These are phyloP conservation scores for Palythoa grandiflora DNA, from an alignment of 92 coral and sea anemone genomes.

Conservation along the genomic window DNA sequence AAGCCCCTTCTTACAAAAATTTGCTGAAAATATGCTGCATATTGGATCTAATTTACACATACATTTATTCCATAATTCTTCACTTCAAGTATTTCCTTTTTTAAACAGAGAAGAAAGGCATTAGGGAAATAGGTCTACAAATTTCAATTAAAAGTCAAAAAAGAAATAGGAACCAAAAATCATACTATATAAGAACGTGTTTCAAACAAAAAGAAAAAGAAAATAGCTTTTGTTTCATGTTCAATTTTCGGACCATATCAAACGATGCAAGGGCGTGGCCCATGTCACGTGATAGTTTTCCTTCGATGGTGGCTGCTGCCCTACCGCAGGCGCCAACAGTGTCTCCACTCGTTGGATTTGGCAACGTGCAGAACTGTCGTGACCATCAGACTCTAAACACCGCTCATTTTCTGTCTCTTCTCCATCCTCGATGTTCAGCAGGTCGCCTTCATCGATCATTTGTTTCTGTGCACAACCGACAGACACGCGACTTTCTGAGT, in stretches of 20 bases:
- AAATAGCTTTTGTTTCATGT: background rate
- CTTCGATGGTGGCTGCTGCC: background rate
- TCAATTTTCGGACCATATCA: background rate
- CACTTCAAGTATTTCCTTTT: too few species aligned
- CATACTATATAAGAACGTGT: background rate
- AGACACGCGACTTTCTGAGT: background rate
- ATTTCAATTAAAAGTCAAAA: too few species aligned
- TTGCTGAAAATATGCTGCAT: too few species aligned
- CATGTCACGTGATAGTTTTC: background rate
- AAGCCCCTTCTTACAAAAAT: too few species aligned
- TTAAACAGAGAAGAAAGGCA: too few species aligned
- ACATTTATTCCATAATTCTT: too few species aligned
- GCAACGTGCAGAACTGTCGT: background rate
- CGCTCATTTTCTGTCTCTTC: background rate
- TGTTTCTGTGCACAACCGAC: background rate
- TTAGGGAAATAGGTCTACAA: too few species aligned
- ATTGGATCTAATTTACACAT: too few species aligned
- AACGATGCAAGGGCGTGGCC: background rate
- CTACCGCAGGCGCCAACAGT: background rate
- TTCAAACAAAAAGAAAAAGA: background rate
- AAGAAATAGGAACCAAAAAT: too few species aligned
- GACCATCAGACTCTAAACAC: background rate
- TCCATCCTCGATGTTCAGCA: too few species aligned
- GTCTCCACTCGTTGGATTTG: background rate
- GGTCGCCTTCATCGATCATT: background rate